Evolutionary conservation across 2,113 vertebrate genomes (phyloP), one percentile per base, ranked within the genome.

Genomic region (Notothenia coriiceps): DNA sequence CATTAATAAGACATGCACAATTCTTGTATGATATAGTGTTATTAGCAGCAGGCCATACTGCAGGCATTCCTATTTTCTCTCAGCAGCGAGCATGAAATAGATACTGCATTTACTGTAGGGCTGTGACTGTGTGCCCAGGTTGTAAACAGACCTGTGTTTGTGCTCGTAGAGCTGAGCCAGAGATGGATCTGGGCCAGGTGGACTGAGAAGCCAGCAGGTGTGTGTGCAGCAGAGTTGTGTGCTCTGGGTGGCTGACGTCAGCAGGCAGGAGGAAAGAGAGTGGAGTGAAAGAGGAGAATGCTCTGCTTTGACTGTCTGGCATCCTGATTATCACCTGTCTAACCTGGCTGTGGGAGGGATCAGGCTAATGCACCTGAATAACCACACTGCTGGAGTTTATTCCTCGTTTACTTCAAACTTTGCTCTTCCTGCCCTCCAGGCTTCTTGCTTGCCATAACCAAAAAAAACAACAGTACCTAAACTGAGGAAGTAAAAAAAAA

Each of bases 121-220:
- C 33, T 20, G 82, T 78, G 77, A 73, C 62, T 82, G 80, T 74
- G 75, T 73, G 59, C 60, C 79, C 77, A 82, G 85, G 78, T 82
- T 89, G 91, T 86, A 88, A 90, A 79, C 79, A 91, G 87, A 86
- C 79, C 80, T 86, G 79, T 50, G 52, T 89, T 81, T 88, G 69
- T 77, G 86, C 75, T 77, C 8, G 12, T 78, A 47, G 69, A 77
- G 88, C 82, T 40, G 86, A 79, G 86, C 73, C 75, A 73, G 81
- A 88, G 84, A 84, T 90, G 90, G 91, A 90, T 86, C 65, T 15
- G 78, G 76, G 88, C 91, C 93, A 92, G 89, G 85, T 79, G 87
- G 78, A 82, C 82, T 75, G 76, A 64, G 84, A 81, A 90, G 87
- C 81, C 88, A 91, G 92, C 89, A 93, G 92, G 92, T 94, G 93